A percentile compares a stretch with the other conserved stretches of the same genome.
These are phyloP conservation scores for Chloromyia formosa DNA, from an alignment of 2,888 invertebrate genomes.

Conservation along the genomic window DNA sequence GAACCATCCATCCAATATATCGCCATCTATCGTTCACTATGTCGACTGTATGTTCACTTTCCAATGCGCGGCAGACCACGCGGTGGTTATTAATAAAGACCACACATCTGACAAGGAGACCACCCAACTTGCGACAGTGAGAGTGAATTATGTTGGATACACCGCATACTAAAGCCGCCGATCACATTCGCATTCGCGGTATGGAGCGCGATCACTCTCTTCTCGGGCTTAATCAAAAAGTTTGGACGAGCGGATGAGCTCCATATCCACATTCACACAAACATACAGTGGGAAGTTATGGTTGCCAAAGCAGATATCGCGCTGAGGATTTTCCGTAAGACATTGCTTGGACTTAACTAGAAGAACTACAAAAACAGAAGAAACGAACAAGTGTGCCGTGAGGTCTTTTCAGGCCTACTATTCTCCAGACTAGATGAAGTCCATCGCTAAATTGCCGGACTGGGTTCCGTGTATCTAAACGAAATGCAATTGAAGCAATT, in stretches of 20 bases:
- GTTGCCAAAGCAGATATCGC: constrained; percentile 22
- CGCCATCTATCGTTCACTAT: constrained; percentile 29
- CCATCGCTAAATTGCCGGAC: constrained; percentile 1
- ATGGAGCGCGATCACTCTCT: not conserved
- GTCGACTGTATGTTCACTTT: not conserved
- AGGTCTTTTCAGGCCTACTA: constrained; percentile 2
- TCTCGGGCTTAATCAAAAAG: constrained; percentile 17
- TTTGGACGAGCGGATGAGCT: constrained; percentile 18
- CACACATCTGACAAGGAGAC: constrained; percentile 46
- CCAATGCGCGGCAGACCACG: constrained; percentile 30
- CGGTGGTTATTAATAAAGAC: constrained; percentile 46
- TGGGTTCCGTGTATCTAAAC: not conserved
- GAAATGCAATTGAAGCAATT: constrained; percentile 41
- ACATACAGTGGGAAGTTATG: not conserved
- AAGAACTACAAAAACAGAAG: constrained; percentile 3
- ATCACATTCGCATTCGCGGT: constrained; percentile 26
- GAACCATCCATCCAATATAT: constrained; percentile 27
- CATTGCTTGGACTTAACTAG: constrained; percentile 15
- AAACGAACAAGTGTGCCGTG: constrained; percentile 4
- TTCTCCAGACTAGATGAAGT: constrained; percentile 3
- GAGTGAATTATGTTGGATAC: constrained; percentile 42
- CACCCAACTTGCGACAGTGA: constrained; percentile 47
- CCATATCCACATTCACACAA: constrained; percentile 6
- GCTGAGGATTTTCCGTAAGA: not conserved
- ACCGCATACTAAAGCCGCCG: not conserved